Conservation (phyloP, 2,113 vertebrate species). For the Pseudorasbora parva region DNA sequence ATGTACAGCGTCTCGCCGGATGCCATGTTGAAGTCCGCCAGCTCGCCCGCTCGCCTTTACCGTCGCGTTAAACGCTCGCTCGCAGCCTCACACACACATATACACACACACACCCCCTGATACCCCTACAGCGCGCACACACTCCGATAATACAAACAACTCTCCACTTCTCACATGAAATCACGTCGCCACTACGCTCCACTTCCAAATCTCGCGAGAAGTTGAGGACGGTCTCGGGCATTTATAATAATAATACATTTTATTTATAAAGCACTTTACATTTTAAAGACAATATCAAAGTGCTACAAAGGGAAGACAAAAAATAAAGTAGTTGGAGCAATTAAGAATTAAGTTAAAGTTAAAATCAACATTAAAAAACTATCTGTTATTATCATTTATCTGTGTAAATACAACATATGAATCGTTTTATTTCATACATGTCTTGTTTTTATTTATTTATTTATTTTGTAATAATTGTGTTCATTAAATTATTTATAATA, state of each 20-base stretch:
- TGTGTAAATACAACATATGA: no score
- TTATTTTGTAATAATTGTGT: neutral
- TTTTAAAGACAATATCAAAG: no score
- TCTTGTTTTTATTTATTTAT: no score
- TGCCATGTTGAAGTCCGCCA: constrained; percentile 88
- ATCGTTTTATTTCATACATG: no score
- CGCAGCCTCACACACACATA: constrained; percentile 62
- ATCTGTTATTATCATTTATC: no score
- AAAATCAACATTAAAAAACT: no score
- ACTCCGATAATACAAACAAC: constrained; percentile 82
- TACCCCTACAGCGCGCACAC: constrained; percentile 73
- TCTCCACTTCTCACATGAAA: constrained; percentile 83
- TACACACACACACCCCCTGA: constrained; percentile 58
- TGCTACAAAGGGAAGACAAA: no score
- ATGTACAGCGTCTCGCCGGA: constrained; percentile 97
- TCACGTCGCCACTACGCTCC: constrained; percentile 83
- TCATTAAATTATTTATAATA: neutral
- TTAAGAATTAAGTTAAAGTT: no score
- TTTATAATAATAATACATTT: no score
- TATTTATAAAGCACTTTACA: no score
- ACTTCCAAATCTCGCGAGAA: constrained; percentile 82
- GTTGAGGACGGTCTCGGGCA: constrained; percentile 34
- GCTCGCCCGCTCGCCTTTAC: constrained; percentile 71
- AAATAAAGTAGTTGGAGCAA: no score
- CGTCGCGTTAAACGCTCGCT: constrained; percentile 58